Conservation (phyloP, 2,888 invertebrate genomes). For the Thymelicus lineola region DNA sequence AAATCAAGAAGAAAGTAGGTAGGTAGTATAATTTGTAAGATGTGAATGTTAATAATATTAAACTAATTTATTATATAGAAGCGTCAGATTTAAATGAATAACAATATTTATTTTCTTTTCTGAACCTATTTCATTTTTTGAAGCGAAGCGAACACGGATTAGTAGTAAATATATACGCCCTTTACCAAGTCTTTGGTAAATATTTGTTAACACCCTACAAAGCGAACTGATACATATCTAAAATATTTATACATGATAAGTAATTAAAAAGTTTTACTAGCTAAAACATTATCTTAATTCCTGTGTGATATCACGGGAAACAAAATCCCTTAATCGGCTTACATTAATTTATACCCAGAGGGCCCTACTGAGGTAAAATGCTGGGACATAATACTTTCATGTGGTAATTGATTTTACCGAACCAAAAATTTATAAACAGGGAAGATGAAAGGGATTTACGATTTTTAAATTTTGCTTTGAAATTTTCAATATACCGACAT, state of each 20-base stretch:
- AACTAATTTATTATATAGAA: too few relatives aligned
- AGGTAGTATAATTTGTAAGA: too few relatives aligned
- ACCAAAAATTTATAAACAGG: slow-evolving; percentile 28
- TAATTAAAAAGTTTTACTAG: slow-evolving; percentile 11
- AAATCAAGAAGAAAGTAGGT: too few relatives aligned
- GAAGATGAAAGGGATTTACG: slow-evolving; percentile 19
- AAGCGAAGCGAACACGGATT: too few relatives aligned
- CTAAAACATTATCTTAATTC: slow-evolving; percentile 34
- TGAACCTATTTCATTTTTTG: too few relatives aligned
- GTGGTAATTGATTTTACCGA: slow-evolving; percentile 31
- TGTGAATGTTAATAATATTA: too few relatives aligned
- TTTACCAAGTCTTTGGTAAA: too few relatives aligned
- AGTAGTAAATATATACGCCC: too few relatives aligned
- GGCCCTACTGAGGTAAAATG: slow-evolving; percentile 38
- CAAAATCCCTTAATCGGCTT: slow-evolving; percentile 45
- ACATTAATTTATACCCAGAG: slow-evolving; percentile 42
- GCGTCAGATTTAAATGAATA: too few relatives aligned
- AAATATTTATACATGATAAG: neutral
- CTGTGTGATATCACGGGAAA: slow-evolving; percentile 32
- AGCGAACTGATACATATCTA: neutral
- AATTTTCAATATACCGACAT: neutral
- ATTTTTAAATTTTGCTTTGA: slow-evolving; percentile 36
- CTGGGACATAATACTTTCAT: slow-evolving; percentile 29
- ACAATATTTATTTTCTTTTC: too few relatives aligned
- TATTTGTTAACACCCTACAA: neutral